Conservation (phyloP, 2,888 invertebrate genomes). For the Lapara coniferarum region DNA sequence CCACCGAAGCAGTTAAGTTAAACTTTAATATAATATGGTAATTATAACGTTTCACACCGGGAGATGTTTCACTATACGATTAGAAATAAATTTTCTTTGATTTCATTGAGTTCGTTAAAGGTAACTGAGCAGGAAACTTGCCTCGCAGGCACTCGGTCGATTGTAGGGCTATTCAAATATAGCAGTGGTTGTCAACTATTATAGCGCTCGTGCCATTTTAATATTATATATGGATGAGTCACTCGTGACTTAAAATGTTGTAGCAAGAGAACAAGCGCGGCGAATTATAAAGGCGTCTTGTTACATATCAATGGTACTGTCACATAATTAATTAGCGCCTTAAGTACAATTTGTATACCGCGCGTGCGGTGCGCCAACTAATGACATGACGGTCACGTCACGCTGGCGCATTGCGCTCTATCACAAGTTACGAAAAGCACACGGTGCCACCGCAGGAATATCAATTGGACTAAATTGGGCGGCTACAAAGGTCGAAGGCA, state of each 20-base stretch:
- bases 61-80: background rate
- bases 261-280: constrained; percentile 11
- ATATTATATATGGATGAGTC: constrained; percentile 12
- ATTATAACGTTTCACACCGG: background rate
- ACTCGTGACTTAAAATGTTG: constrained; percentile 15
- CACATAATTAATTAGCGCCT: constrained; percentile 46
- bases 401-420: constrained; percentile 55
- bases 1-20: too few relatives aligned
- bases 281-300: constrained; percentile 20
- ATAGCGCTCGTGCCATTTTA: background rate
- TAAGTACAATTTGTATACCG: constrained; percentile 50
- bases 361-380: constrained; percentile 44
- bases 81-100: background rate
- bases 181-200: constrained; percentile 31
- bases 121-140: constrained; percentile 10
- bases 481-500: constrained; percentile 80
- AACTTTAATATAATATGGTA: too few relatives aligned
- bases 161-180: constrained; percentile 33
- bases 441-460: constrained; percentile 72
- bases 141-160: constrained; percentile 4
- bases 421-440: constrained; percentile 76
- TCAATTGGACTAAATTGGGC: constrained; percentile 79
- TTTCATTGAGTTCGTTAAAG: constrained; percentile 5
- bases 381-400: constrained; percentile 67
- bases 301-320: constrained; percentile 31